These are phyloP conservation scores for Euproctis similis DNA, from an alignment of 2,888 invertebrate species.

Conservation along the genomic window DNA sequence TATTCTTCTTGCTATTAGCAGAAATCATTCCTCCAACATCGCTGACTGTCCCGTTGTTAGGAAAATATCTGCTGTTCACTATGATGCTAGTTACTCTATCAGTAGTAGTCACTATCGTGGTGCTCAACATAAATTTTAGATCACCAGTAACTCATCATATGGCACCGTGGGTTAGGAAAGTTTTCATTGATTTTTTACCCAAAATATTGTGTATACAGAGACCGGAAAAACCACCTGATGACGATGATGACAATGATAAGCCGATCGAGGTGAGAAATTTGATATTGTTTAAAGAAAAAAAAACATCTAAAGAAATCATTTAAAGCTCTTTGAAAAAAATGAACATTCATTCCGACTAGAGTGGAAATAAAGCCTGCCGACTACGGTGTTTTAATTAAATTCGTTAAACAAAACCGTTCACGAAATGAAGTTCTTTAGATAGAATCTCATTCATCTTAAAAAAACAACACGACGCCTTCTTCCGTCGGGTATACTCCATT, in stretches of 20 bases:
- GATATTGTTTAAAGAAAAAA: no score
- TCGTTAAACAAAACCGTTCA: constrained; percentile 50
- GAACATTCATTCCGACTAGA: no score
- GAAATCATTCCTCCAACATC: constrained; percentile 97
- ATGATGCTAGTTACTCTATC: constrained; percentile 96
- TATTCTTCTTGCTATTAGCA: constrained; percentile 94
- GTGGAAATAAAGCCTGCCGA: constrained; percentile 30
- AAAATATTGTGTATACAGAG: constrained; percentile 91
- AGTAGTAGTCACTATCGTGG: constrained; percentile 94
- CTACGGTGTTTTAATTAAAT: constrained; percentile 56
- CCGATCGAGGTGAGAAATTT: constrained; percentile 71
- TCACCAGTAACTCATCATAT: constrained; percentile 95
- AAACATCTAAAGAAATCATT: no score
- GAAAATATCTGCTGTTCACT: constrained; percentile 94
- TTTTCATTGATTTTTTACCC: constrained; percentile 91
- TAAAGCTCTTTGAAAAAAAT: no score
- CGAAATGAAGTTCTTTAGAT: constrained; percentile 48
- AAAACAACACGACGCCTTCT: constrained; percentile 50
- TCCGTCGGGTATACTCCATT: constrained; percentile 52
- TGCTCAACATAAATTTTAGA: constrained; percentile 93
- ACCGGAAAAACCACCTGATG: constrained; percentile 86
- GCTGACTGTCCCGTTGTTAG: constrained; percentile 91
- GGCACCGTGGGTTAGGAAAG: constrained; percentile 91
- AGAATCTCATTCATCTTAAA: constrained; percentile 44
- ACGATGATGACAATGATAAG: constrained; percentile 72